Evolutionary conservation across 2,113 vertebrate genomes (phyloP), one percentile per base, ranked within the genome.

Genomic region (Phocoena sinus): DNA sequence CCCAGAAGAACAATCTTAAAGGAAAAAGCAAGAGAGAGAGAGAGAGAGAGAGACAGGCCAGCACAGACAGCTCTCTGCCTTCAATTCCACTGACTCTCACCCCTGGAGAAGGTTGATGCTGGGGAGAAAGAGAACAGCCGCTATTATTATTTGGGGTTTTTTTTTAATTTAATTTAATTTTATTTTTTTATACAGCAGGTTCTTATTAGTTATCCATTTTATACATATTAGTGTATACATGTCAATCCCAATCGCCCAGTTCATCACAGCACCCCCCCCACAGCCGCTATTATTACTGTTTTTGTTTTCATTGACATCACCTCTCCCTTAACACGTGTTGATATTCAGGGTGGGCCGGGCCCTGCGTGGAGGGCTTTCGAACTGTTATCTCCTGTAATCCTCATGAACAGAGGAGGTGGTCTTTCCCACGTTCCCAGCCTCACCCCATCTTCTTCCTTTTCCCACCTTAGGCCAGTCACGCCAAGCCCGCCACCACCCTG

Each of bases 31-130:
- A 18, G 53, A 53, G 53, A 53, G 53, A 53, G 95, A 33, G 95
- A 97, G 83, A 90, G 95, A 33, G 95, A 97, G 83, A 90, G 95
- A 33, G 95, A 97, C 83, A 89, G 20, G 0, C 21, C 0, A 36
- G 96, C 44, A 77, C 76, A 73, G 33, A n/a, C 36, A 95, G 38
- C 84, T 74, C 73, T 53, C 76, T 91, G 91, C 96, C 94, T 96
- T 97, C 80, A 58, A 6, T 95, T 95, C 95, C 77, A 47, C 23
- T 15, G 0, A 23, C 0, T 1, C 87, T 82, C 23, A 1, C 25
- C 31, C n/a, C 8, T 17, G 1, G 5, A 33, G 33, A 33, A 18
- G 11, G 13, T 7, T 70, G 17, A 20, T 47, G 2, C 21, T 8
- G 53, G 62, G 68, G 62, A 2, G 3, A 4, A n/a, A 31, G 38